A percentile compares a stretch with the other conserved stretches of the same genome.
These are phyloP conservation scores for Kryptolebias marmoratus DNA, from an alignment of 2,113 vertebrate genomes.

Conservation along the genomic window DNA sequence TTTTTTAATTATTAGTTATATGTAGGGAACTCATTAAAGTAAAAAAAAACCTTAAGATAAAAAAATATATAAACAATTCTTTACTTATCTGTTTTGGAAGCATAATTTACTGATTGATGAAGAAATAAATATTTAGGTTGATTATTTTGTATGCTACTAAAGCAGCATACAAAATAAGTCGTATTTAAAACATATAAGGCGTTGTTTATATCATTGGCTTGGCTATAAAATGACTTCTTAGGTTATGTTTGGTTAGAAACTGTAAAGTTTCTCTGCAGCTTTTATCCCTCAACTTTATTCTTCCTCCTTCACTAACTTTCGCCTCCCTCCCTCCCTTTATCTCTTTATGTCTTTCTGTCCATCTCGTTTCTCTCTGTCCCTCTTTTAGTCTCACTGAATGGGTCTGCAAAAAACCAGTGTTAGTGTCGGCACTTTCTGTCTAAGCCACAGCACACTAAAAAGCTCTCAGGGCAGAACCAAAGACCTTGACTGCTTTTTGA, in stretches of 20 bases:
- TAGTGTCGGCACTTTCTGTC: constrained; percentile 60
- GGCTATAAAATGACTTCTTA: constrained; percentile 14
- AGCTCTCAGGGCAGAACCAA: constrained; percentile 75
- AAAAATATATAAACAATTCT: not conserved
- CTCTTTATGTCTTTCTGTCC: constrained; percentile 3
- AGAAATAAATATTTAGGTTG: not conserved
- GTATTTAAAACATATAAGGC: too few relatives aligned
- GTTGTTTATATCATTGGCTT: too few relatives aligned
- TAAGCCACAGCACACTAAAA: constrained; percentile 58
- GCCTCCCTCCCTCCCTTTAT: constrained; percentile 5
- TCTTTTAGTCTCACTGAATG: constrained; percentile 54
- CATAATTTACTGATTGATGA: not conserved
- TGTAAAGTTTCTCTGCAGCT: constrained; percentile 20
- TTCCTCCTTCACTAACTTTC: constrained; percentile 15
- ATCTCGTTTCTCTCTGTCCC: constrained; percentile 16
- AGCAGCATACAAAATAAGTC: too few relatives aligned
- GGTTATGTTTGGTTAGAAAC: not conserved
- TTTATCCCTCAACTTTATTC: constrained; percentile 6
- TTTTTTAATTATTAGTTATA: too few relatives aligned
- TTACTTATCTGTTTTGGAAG: not conserved
- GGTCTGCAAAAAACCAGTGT: constrained; percentile 57
- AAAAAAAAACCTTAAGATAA: not conserved
- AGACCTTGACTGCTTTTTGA: constrained; percentile 76
- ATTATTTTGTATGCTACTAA: too few relatives aligned
- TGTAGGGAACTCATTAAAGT: too few relatives aligned